Conservation (phyloP, 2,888 invertebrate genomes). For the Cosmia pyralina region DNA sequence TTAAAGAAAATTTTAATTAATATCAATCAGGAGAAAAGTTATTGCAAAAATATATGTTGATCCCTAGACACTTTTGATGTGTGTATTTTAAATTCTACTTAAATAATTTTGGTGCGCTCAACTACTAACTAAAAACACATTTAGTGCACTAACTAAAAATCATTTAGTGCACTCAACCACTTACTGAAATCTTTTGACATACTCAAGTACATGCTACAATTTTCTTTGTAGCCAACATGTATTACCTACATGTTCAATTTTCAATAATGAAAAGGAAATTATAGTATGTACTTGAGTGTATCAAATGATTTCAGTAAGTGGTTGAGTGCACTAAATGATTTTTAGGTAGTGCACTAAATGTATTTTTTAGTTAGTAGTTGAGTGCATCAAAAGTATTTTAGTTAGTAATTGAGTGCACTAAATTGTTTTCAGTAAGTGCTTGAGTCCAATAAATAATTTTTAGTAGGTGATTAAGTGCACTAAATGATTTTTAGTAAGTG, state of each 20-base stretch:
- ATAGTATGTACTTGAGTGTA: neutral
- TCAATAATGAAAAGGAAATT: neutral
- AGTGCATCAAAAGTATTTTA: neutral
- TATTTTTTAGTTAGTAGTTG: neutral
- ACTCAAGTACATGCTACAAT: neutral
- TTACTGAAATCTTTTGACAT: neutral
- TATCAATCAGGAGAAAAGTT: too few relatives aligned
- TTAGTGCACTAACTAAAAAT: neutral
- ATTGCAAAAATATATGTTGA: too few relatives aligned
- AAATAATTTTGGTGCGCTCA: neutral
- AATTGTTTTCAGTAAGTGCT: neutral
- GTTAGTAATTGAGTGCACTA: neutral
- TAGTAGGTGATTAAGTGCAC: too few relatives aligned
- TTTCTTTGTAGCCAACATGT: neutral
- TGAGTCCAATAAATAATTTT: too few relatives aligned
- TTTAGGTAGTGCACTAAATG: neutral
- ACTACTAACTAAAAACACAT: neutral
- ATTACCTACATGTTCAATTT: neutral
- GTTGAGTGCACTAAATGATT: neutral
- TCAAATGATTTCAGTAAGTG: neutral
- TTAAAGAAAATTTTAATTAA: too few relatives aligned
- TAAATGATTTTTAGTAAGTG: too few relatives aligned
- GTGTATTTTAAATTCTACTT: neutral
- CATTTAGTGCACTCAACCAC: neutral
- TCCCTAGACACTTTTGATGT: too few relatives aligned